These are phyloP conservation scores for Phaetusa simplex DNA, from an alignment of 2,113 vertebrate species.

Conservation along the genomic window DNA sequence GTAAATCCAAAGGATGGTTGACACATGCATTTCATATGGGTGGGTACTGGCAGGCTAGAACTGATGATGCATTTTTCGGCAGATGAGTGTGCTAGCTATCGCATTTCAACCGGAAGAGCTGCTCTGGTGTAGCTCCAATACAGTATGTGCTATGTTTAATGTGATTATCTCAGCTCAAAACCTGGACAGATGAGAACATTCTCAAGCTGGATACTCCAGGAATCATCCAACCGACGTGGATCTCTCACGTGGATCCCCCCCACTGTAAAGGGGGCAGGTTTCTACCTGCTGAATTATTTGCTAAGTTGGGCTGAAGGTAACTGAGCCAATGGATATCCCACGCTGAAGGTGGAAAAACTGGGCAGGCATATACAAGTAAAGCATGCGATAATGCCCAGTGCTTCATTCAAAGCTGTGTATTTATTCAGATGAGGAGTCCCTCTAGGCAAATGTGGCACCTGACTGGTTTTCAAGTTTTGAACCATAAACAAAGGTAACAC, in stretches of 20 bases:
- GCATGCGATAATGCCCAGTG: background rate
- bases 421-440: background rate
- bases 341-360: background rate
- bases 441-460: background rate
- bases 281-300: background rate
- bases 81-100: background rate
- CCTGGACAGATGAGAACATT: background rate
- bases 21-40: background rate
- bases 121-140: background rate
- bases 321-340: background rate
- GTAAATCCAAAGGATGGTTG: background rate
- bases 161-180: background rate
- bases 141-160: background rate
- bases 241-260: background rate
- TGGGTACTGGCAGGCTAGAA: background rate
- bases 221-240: background rate
- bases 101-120: background rate
- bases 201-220: background rate
- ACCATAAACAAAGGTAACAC: background rate
- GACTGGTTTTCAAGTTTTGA: background rate
- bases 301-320: background rate
- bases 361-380: background rate
- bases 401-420: background rate
- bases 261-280: background rate
- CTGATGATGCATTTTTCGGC: background rate